Conservation (phyloP, 2,888 invertebrate species). For the Amphipoea oculea region DNA sequence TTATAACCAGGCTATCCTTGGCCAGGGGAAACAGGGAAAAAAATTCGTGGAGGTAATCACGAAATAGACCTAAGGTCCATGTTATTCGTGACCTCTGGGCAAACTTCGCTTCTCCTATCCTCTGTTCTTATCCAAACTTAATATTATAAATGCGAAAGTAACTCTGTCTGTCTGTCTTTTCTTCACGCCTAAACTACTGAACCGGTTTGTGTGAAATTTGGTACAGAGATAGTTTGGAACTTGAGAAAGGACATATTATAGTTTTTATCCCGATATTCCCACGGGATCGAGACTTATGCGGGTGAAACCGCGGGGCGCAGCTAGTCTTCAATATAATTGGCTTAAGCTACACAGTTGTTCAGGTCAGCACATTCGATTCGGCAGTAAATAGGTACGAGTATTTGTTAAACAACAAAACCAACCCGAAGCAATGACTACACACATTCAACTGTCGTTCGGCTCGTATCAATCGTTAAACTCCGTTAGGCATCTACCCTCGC, state of each 20-base stretch:
- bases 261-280: no score
- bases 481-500: not conserved
- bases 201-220: no score
- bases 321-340: not conserved
- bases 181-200: no score
- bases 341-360: not conserved
- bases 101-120: no score
- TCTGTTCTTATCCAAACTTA: no score
- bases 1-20: no score
- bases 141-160: no score
- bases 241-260: no score
- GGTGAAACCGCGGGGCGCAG: no score
- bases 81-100: not conserved
- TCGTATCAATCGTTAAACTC: not conserved
- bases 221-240: no score
- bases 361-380: not conserved
- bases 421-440: not conserved
- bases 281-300: no score
- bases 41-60: not conserved
- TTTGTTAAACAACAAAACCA: not conserved
- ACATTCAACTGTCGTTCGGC: not conserved
- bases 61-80: not conserved
- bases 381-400: not conserved
- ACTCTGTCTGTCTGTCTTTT: no score
- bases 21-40: not conserved